Base-by-base conservation (phyloP, 2,797 vertebrate species). In the Pseudotriccus pelzelni region DNA sequence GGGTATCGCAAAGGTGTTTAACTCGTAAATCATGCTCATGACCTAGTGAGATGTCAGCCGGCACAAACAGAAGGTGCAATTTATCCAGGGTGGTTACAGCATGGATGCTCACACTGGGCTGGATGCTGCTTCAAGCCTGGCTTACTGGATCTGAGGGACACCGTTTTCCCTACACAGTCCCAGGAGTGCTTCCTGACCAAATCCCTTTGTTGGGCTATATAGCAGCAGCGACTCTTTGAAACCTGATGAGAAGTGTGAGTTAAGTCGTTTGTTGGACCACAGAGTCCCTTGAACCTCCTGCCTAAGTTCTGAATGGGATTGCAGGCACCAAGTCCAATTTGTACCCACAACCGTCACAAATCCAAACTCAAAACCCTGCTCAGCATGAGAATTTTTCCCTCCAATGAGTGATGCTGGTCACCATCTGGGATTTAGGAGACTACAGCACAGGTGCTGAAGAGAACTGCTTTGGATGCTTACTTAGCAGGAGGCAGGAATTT, bases 1-100 rank as follows among this genome's bases (percentile, higher is more conserved):
- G 98, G 97, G 98, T 97, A 92, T 99, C 99, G 94, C 97, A 98
- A 97, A 97, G 98, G 97, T 98, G 98, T 98, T 99, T 99, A 98
- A 98, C 98, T 98, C 98, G 98, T 96, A 98, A 98, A 98, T 99
- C 99, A 97, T 98, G 98, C 98, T 99, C 98, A 97, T 98, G 98
- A 99, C 99, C 99, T 99, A 98, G 97, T 97, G 85, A 96, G 97
- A 97, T 41, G 98, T 96, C 95, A 97, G 97, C 97, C 96, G 91
- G 97, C 94, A 97, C 98, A 98, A 98, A 98, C 93, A 98, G 98
- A 98, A 98, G 98, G 97, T 67, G 95, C 92, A 90, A 96, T 97
- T 98, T 89, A 97, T 97, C 97, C 97, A 93, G 94, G 94, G 97
- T 82, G 94, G 74, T 97, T 94, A 97, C 87, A 89, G 96, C 98